These are phyloP conservation scores for Anser brachyrhynchus DNA, from an alignment of 2,113 vertebrate species.

Conservation along the genomic window DNA sequence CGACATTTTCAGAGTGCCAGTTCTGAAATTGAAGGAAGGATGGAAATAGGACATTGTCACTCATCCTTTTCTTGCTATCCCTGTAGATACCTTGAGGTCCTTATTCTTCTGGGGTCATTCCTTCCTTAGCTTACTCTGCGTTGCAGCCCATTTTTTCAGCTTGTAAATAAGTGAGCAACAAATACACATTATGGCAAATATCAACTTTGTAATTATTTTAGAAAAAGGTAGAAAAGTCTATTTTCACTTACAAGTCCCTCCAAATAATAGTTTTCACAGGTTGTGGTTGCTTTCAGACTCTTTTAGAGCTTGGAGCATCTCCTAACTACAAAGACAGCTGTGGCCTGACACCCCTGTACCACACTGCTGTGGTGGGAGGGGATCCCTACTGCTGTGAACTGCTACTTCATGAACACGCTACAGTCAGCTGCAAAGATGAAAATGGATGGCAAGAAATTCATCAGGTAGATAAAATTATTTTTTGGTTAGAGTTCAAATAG, in stretches of 20 bases:
- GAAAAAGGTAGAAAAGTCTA: neutral
- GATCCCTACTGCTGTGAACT: constrained; percentile 94
- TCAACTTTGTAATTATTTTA: neutral
- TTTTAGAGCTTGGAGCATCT: constrained; percentile 92
- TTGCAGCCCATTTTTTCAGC: neutral
- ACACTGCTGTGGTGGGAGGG: constrained; percentile 90
- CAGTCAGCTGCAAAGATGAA: constrained; percentile 89
- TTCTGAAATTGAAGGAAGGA: neutral
- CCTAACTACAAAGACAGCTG: constrained; percentile 95
- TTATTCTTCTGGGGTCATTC: neutral
- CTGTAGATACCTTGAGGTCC: neutral
- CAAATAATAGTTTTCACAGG: neutral
- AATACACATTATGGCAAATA: rapidly evolving
- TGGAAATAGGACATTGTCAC: neutral
- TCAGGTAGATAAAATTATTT: constrained; percentile 79
- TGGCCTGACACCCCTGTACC: constrained; percentile 91
- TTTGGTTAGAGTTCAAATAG: neutral
- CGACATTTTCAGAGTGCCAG: neutral
- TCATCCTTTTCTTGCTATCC: neutral
- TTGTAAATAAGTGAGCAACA: neutral
- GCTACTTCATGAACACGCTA: constrained; percentile 85
- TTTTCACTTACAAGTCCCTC: neutral
- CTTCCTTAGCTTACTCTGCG: neutral
- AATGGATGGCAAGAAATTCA: constrained; percentile 98
- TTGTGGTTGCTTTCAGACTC: constrained; percentile 76